A percentile compares a stretch with the other conserved stretches of the same genome.
These are phyloP conservation scores for Anomalospiza imberbis DNA, from an alignment of 2,797 vertebrate genomes.

Conservation along the genomic window DNA sequence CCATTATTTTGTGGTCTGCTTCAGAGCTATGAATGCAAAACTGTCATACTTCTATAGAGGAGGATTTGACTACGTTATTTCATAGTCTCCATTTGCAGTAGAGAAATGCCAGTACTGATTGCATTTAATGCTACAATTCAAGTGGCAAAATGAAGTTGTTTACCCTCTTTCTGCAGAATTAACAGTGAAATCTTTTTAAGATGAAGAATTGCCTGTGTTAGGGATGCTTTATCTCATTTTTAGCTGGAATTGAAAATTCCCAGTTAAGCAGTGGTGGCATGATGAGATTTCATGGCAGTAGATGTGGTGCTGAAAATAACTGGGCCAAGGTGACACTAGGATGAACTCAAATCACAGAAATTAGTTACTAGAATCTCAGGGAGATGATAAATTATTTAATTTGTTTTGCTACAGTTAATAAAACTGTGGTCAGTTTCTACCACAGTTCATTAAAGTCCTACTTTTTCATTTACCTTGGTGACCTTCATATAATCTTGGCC, in stretches of 20 bases:
- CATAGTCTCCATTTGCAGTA: background rate
- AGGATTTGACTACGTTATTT: background rate
- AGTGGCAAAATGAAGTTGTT: background rate
- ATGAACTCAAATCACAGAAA: background rate
- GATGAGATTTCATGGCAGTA: background rate
- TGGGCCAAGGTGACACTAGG: background rate
- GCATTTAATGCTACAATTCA: background rate
- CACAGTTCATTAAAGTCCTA: background rate
- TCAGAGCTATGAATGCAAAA: background rate
- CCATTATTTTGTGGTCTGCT: background rate
- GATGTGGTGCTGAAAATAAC: background rate
- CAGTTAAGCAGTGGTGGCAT: background rate
- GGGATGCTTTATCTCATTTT: background rate
- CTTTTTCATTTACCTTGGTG: background rate
- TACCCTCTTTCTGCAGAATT: background rate
- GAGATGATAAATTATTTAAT: background rate
- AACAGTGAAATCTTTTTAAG: background rate
- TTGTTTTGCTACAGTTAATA: slow-evolving; percentile 20
- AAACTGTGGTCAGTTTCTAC: background rate
- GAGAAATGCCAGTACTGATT: background rate
- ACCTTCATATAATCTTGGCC: background rate
- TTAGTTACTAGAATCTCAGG: background rate
- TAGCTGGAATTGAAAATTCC: background rate
- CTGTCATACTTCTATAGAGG: background rate
- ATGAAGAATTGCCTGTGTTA: background rate